Conservation (phyloP, 1,140 invertebrate genomes). For the Ceratoteleas bidentatus region DNA sequence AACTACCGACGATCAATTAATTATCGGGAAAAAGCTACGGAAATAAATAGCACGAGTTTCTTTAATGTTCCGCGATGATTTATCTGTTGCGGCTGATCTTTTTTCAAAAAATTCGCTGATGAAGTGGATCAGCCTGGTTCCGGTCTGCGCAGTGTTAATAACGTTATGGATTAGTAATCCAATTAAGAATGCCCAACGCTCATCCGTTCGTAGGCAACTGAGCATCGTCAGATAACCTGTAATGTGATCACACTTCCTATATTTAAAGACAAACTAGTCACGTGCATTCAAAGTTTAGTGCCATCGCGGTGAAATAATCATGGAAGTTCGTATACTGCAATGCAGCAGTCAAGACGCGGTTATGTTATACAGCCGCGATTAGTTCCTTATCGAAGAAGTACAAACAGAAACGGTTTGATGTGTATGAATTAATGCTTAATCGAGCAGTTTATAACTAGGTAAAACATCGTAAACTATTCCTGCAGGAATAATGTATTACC, state of each 20-base stretch:
- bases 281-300: slow-evolving; percentile 28
- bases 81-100: no score
- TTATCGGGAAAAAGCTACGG: no score
- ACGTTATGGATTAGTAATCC: slow-evolving; percentile 44
- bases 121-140: slow-evolving; percentile 32
- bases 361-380: slow-evolving; percentile 11
- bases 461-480: slow-evolving; percentile 5
- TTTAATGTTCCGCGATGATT: no score
- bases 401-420: slow-evolving; percentile 7
- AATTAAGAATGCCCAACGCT: slow-evolving; percentile 44
- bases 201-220: slow-evolving; percentile 27
- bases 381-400: slow-evolving; percentile 9
- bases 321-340: slow-evolving; percentile 28
- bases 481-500: slow-evolving; percentile 1
- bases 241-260: slow-evolving; percentile 40
- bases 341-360: slow-evolving; percentile 29
- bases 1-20: no score
- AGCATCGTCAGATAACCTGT: slow-evolving; percentile 37
- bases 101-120: slow-evolving; percentile 20
- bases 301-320: slow-evolving; percentile 20
- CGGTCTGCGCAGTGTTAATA: slow-evolving; percentile 24
- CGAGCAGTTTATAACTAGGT: slow-evolving; percentile 9
- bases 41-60: no score
- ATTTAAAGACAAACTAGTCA: slow-evolving; percentile 45
- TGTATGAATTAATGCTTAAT: background rate